These are phyloP conservation scores for Heloderma charlesbogerti DNA, from an alignment of 2,113 vertebrate genomes.

Conservation along the genomic window DNA sequence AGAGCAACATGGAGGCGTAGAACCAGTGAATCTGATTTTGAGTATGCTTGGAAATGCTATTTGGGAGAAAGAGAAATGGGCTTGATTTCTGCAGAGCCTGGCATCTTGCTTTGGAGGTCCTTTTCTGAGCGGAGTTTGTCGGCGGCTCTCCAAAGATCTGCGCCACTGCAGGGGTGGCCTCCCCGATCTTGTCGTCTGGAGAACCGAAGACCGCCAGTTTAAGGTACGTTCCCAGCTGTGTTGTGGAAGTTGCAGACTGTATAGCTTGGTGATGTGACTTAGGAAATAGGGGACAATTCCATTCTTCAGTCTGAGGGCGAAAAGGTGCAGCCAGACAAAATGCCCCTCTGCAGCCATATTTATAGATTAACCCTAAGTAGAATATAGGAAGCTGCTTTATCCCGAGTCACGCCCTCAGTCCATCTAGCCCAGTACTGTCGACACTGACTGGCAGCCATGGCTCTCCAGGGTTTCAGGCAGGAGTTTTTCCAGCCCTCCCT, in stretches of 20 bases:
- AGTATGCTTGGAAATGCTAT: neutral
- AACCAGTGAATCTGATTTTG: neutral
- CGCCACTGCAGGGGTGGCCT: conserved; percentile 91
- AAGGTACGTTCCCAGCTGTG: conserved; percentile 80
- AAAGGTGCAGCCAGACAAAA: too few species aligned
- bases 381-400: too few species aligned
- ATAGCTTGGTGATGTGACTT: neutral
- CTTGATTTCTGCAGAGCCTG: conserved; percentile 79
- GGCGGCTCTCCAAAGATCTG: conserved; percentile 85
- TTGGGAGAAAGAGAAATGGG: neutral
- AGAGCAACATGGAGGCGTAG: conserved; percentile 3
- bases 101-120: conserved; percentile 87
- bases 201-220: conserved; percentile 70
- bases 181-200: conserved; percentile 96
- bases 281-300: neutral
- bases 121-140: conserved; percentile 87
- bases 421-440: too few species aligned
- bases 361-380: too few species aligned
- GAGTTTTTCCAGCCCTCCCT: too few species aligned
- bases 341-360: too few species aligned
- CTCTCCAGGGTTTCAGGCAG: too few species aligned
- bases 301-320: neutral
- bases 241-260: neutral
- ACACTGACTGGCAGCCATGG: too few species aligned
- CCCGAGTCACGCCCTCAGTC: too few species aligned